Evolutionary conservation across 2,113 vertebrate species (phyloP).

Genomic region (Microcebus murinus): DNA sequence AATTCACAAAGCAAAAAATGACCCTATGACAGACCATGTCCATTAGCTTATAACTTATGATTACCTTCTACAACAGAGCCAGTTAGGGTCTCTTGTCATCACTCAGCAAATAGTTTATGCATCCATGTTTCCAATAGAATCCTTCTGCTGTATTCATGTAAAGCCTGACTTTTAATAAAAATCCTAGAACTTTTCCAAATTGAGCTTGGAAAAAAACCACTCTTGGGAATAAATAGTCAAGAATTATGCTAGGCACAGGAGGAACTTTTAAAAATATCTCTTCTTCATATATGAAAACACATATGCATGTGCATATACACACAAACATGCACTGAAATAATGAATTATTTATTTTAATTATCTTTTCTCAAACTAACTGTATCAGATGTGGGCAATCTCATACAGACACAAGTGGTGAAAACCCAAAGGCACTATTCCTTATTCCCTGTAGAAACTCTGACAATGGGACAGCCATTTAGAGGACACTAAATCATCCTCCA

Average conservation of each 20-base stretch:
- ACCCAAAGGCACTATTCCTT: not conserved
- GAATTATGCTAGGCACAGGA: not conserved
- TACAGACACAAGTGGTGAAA: not conserved
- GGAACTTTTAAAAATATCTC: not conserved
- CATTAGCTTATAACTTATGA: not conserved
- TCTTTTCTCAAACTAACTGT: constrained; percentile 21
- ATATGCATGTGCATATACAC: too few relatives aligned
- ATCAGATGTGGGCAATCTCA: not conserved
- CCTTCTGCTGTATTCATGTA: not conserved
- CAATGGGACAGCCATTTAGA: not conserved
- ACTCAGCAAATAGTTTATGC: not conserved
- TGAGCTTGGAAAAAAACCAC: not conserved
- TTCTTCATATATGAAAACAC: not conserved
- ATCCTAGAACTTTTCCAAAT: not conserved
- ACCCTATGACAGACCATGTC: not conserved
- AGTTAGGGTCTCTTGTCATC: not conserved
- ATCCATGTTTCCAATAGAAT: not conserved
- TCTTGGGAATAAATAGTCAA: constrained; percentile 2
- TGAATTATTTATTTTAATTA: not conserved
- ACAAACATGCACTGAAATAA: not conserved
- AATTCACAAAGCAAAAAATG: not conserved
- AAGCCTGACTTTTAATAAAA: not conserved
- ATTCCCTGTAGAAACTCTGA: not conserved
- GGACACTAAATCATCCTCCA: not conserved
- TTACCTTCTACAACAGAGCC: not conserved